These are phyloP conservation scores for Sapajus apella DNA, from an alignment of 2,113 vertebrate species.

Conservation along the genomic window DNA sequence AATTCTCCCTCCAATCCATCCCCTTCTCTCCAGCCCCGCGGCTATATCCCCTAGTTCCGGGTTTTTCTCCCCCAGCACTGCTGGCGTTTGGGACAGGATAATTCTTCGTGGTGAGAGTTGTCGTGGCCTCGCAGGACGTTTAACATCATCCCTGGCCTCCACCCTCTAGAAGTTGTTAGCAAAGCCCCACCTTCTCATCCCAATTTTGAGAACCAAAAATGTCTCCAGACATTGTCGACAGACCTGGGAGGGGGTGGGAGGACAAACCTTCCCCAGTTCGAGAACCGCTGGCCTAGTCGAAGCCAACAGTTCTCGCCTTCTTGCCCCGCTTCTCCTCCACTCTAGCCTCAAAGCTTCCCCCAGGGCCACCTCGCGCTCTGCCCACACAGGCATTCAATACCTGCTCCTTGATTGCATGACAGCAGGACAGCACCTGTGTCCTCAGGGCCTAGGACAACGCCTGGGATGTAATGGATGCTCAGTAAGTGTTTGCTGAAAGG, in stretches of 20 bases:
- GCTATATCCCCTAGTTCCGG: background rate
- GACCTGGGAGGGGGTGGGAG: too few relatives aligned
- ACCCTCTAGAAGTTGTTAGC: fast-evolving
- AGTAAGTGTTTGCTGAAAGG: too few relatives aligned
- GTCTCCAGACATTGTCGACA: background rate
- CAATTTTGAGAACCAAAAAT: background rate
- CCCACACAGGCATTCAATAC: fast-evolving
- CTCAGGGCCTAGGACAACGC: background rate
- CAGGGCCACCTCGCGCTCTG: fast-evolving
- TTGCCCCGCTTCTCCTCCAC: background rate
- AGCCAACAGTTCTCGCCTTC: background rate
- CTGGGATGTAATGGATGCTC: fast-evolving
- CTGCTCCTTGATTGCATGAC: fast-evolving
- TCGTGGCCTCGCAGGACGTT: background rate
- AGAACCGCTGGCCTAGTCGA: background rate
- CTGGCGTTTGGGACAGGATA: background rate
- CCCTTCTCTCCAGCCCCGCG: fast-evolving
- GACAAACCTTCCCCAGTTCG: background rate
- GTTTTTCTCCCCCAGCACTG: background rate
- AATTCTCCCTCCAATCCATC: fast-evolving
- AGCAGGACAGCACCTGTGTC: fast-evolving
- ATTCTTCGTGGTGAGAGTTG: background rate
- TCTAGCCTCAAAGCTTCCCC: background rate
- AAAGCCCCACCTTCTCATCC: fast-evolving
- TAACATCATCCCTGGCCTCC: too few relatives aligned